Evolutionary conservation across 2,888 invertebrate genomes (phyloP).

Genomic region (Sussaba pulchella): DNA sequence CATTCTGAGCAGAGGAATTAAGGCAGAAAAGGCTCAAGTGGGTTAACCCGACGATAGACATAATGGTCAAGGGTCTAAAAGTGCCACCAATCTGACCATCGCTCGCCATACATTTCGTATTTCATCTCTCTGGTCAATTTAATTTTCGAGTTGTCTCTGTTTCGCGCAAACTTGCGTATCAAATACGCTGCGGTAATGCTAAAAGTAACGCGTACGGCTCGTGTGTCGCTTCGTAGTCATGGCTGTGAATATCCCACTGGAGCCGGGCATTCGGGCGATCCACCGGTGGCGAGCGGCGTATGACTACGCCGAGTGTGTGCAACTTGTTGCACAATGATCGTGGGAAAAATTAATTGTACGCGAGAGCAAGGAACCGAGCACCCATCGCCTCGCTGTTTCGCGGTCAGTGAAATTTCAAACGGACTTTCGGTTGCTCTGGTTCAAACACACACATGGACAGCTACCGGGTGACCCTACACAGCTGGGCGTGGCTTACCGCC

Average conservation of each 20-base stretch:
- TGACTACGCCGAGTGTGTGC: conserved; percentile 29
- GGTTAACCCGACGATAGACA: too few relatives aligned
- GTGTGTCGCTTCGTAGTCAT: conserved; percentile 42
- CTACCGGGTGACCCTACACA: not conserved
- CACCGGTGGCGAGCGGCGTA: not conserved
- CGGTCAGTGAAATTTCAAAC: conserved; percentile 25
- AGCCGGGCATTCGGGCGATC: conserved; percentile 1
- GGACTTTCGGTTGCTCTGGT: not conserved
- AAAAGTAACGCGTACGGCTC: conserved; percentile 26
- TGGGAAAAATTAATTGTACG: conserved; percentile 49
- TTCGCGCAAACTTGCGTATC: conserved; percentile 1
- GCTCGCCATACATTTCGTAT: conserved; percentile 4
- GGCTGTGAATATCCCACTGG: conserved; percentile 28
- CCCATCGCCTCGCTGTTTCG: not conserved
- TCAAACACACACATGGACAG: not conserved
- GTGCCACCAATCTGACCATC: too few relatives aligned
- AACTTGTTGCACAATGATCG: conserved; percentile 58
- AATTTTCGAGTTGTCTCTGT: not conserved
- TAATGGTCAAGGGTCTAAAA: too few relatives aligned
- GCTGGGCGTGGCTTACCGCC: not conserved
- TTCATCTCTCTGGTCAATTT: not conserved
- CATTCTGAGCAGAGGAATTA: too few relatives aligned
- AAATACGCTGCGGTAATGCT: conserved; percentile 13
- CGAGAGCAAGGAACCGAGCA: not conserved
- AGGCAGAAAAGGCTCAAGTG: too few relatives aligned